A percentile compares a stretch with the other conserved stretches of the same genome.
Conservation (phyloP, 2,797 vertebrate species). For the Enteromius treurensis region DNA sequence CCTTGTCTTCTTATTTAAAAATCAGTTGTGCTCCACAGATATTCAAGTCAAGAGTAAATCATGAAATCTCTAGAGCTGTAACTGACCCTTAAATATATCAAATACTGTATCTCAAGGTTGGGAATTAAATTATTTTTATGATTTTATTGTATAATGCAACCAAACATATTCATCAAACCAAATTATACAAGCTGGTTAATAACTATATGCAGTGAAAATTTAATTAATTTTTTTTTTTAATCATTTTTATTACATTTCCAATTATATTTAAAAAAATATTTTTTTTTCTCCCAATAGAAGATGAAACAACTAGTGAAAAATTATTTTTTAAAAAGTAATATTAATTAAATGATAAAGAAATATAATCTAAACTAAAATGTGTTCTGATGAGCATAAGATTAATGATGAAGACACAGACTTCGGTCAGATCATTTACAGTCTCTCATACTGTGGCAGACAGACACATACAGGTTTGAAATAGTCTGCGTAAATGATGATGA, state of each 20-base stretch:
- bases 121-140: background rate
- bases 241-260: background rate
- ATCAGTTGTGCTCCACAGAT: background rate
- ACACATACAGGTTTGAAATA: background rate
- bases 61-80: background rate
- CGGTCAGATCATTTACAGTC: background rate
- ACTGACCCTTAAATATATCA: background rate
- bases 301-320: background rate
- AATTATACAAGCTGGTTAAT: background rate
- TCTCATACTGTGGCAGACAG: background rate
- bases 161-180: background rate
- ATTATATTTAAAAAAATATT: background rate
- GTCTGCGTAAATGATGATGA: no score
- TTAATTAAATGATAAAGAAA: background rate
- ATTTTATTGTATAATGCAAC: background rate
- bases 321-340: background rate
- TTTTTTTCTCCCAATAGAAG: background rate
- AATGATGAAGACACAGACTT: background rate
- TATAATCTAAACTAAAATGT: slow-evolving; percentile 7
- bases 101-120: background rate
- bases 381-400: background rate
- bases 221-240: background rate
- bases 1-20: background rate
- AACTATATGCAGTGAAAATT: background rate
- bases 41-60: background rate